These are phyloP conservation scores for Nixonia krombeini DNA, from an alignment of 1,140 invertebrate species.

Conservation along the genomic window DNA sequence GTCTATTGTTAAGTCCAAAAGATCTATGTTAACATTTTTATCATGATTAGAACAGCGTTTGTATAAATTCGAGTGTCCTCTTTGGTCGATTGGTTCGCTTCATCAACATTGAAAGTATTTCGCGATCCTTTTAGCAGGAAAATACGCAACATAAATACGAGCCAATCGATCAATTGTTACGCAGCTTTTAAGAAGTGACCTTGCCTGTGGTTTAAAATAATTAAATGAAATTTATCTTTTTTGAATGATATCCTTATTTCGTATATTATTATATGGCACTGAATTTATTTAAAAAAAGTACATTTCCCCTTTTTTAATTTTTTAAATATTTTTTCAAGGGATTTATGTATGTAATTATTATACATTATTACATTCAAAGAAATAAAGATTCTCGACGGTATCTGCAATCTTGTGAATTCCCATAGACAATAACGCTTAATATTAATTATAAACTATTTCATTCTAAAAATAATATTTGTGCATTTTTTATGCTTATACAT, in stretches of 20 bases:
- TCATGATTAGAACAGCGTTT: conserved; percentile 27
- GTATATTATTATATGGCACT: conserved; percentile 26
- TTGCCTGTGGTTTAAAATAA: conserved; percentile 17
- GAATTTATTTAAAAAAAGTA: background rate
- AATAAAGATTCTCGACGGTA: conserved; percentile 41
- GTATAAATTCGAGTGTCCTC: conserved; percentile 10
- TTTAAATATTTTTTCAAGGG: conserved; percentile 25
- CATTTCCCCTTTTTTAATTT: background rate
- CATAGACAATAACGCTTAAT: too few relatives aligned
- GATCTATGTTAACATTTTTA: too few relatives aligned
- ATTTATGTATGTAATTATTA: conserved; percentile 35
- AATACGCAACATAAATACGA: background rate
- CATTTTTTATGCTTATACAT: background rate
- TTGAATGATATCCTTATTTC: conserved; percentile 20
- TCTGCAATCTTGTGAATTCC: too few relatives aligned
- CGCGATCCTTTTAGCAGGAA: too few relatives aligned
- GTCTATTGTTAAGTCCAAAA: too few relatives aligned
- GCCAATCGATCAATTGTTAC: conserved; percentile 7
- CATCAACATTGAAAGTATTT: conserved; percentile 8
- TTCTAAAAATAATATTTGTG: background rate
- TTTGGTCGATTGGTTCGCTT: background rate
- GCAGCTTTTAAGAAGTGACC: conserved; percentile 37
- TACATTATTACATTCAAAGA: conserved; percentile 31
- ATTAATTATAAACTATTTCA: too few relatives aligned
- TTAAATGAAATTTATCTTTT: conserved; percentile 19